Percentiles rank a stretch among this genome's conserved stretches.
Evolutionary conservation across 2,797 vertebrate genomes (phyloP).

Genomic region (Dermochelys coriacea): DNA sequence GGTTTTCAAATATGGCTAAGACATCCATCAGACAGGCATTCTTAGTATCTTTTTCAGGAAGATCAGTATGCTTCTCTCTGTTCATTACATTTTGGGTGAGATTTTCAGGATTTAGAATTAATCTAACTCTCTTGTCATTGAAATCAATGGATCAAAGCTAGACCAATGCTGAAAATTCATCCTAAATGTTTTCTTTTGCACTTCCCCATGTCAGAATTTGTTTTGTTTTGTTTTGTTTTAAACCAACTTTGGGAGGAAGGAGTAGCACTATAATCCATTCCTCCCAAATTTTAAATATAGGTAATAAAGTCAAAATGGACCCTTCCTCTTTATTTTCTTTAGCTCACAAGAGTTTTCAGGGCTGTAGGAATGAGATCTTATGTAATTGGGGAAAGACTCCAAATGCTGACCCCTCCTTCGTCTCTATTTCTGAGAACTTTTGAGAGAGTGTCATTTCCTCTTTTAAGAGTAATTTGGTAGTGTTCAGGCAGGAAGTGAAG

Average conservation of each 20-base stretch:
- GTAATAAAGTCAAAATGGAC: neutral
- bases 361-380: neutral
- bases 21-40: no score
- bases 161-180: neutral
- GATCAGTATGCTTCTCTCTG: no score
- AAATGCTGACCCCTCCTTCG: neutral
- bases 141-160: neutral
- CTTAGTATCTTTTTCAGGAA: no score
- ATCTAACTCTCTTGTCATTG: neutral
- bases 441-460: neutral
- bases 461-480: neutral
- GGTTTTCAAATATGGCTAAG: neutral
- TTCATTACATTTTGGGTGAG: neutral
- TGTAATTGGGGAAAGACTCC: no score
- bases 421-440: neutral
- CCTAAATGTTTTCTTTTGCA: neutral
- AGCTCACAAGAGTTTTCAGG: neutral
- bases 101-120: neutral
- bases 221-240: no score
- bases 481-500: neutral
- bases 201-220: neutral
- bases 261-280: neutral
- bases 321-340: neutral
- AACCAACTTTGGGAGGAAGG: neutral
- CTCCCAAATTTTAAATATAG: neutral